A percentile compares a stretch with the other conserved stretches of the same genome.
These are phyloP conservation scores for Lampris megalopsis DNA, from an alignment of 2,113 vertebrate genomes.

Conservation along the genomic window DNA sequence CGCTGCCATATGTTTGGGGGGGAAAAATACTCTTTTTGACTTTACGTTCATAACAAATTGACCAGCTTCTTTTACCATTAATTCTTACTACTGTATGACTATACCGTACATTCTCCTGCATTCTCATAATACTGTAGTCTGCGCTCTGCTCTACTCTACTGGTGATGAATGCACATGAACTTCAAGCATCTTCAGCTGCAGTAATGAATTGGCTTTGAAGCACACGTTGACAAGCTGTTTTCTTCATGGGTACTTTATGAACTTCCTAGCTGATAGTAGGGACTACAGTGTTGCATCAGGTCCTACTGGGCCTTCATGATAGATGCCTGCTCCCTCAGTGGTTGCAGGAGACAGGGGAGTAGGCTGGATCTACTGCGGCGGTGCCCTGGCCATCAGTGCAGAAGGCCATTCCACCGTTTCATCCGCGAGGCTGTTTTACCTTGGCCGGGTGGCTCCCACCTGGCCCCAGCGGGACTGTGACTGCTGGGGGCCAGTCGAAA, in stretches of 20 bases:
- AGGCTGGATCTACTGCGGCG: constrained; percentile 13
- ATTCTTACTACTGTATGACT: not conserved
- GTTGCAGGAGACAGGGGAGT: constrained; percentile 24
- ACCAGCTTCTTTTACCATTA: constrained; percentile 9
- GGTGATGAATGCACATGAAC: not conserved
- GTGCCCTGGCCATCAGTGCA: constrained; percentile 6
- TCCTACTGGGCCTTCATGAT: constrained; percentile 40
- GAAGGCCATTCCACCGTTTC: constrained; percentile 60
- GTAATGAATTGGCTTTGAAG: constrained; percentile 16
- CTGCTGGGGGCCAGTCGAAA: constrained; percentile 64
- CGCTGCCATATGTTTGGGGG: constrained; percentile 31
- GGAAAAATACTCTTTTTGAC: constrained; percentile 26
- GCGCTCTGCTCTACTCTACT: not conserved
- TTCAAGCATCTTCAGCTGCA: not conserved
- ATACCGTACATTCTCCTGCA: too few species aligned
- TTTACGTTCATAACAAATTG: constrained; percentile 12
- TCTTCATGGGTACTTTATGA: constrained; percentile 45
- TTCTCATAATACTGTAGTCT: too few species aligned
- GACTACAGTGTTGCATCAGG: constrained; percentile 28
- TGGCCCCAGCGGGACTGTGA: constrained; percentile 58
- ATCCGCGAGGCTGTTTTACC: constrained; percentile 71
- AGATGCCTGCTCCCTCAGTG: constrained; percentile 43
- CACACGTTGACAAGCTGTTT: constrained; percentile 39
- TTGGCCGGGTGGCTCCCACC: constrained; percentile 70
- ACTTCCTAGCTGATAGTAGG: constrained; percentile 34